Percentiles rank a stretch among this genome's conserved stretches.
Evolutionary conservation across 2,888 invertebrate genomes (phyloP).

Genomic region (Nasonia oneida): DNA sequence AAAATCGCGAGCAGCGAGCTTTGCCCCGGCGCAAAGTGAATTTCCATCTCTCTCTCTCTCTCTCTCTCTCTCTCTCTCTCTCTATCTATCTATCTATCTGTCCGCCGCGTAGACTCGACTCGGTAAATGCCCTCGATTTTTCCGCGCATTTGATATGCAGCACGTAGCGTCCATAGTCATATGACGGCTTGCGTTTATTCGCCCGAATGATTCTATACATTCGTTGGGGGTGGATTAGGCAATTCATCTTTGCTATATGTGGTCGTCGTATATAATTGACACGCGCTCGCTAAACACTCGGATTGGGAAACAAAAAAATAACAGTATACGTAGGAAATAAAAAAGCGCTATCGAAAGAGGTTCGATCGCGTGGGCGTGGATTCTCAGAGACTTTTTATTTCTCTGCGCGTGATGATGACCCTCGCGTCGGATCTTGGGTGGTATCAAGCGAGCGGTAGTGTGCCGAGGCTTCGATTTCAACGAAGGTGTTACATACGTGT

Average conservation of each 20-base stretch:
- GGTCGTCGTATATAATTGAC: too few relatives aligned
- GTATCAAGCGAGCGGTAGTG: slow-evolving; percentile 63
- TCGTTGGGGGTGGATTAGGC: too few relatives aligned
- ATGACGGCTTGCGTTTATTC: not conserved
- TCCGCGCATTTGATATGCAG: not conserved
- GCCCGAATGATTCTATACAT: not conserved
- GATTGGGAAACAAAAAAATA: not conserved
- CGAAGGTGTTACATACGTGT: slow-evolving; percentile 75
- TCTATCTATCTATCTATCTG: not conserved
- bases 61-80: too few relatives aligned
- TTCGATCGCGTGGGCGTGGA: slow-evolving; percentile 47
- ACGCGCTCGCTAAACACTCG: too few relatives aligned
- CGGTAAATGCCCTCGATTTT: slow-evolving; percentile 3
- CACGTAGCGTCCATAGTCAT: not conserved
- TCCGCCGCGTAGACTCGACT: not conserved
- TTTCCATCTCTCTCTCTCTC: not conserved
- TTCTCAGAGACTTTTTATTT: slow-evolving; percentile 63
- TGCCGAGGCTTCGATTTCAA: slow-evolving; percentile 69
- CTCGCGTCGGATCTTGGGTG: slow-evolving; percentile 69
- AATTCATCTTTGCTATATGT: too few relatives aligned
- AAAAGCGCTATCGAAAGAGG: not conserved
- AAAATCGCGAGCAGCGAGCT: not conserved
- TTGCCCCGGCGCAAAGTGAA: slow-evolving; percentile 10
- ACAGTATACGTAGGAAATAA: not conserved
- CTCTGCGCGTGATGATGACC: slow-evolving; percentile 57